These are phyloP conservation scores for Drosophila obscura DNA, from an alignment of 1,140 invertebrate species.

Conservation along the genomic window DNA sequence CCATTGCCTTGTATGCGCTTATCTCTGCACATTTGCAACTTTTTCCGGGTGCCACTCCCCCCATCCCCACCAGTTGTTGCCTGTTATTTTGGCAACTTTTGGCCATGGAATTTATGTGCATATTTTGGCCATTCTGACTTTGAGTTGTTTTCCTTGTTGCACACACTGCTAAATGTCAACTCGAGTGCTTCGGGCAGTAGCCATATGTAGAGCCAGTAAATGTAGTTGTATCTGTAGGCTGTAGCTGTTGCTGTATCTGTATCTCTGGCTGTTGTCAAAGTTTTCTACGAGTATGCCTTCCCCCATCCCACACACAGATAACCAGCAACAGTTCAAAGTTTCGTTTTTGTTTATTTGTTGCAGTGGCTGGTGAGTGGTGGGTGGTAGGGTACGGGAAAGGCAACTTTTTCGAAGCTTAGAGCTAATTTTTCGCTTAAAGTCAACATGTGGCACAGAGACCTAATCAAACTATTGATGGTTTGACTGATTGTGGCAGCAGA, in stretches of 20 bases:
- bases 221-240: slow-evolving; percentile 17
- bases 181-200: slow-evolving; percentile 41
- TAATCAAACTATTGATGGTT: slow-evolving; percentile 82
- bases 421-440: slow-evolving; percentile 55
- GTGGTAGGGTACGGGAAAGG: no score
- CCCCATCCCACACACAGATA: slow-evolving; percentile 27
- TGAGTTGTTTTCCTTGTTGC: slow-evolving; percentile 59
- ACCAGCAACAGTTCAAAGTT: slow-evolving; percentile 74
- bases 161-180: slow-evolving; percentile 54
- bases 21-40: slow-evolving; percentile 72
- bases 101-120: slow-evolving; percentile 72
- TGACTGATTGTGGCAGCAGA: slow-evolving; percentile 69
- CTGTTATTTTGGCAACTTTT: slow-evolving; percentile 26
- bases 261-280: slow-evolving; percentile 29
- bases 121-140: slow-evolving; percentile 70
- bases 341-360: slow-evolving; percentile 41
- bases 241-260: slow-evolving; percentile 23
- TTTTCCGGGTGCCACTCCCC: slow-evolving; percentile 17
- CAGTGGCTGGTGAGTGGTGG: slow-evolving; percentile 7
- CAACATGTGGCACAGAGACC: slow-evolving; percentile 71
- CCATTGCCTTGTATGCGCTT: slow-evolving; percentile 45
- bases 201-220: slow-evolving; percentile 22
- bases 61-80: slow-evolving; percentile 19
- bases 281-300: slow-evolving; percentile 27
- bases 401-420: slow-evolving; percentile 48